Conservation (phyloP, 2,888 invertebrate genomes). For the Drosophila nr. medialis region DNA sequence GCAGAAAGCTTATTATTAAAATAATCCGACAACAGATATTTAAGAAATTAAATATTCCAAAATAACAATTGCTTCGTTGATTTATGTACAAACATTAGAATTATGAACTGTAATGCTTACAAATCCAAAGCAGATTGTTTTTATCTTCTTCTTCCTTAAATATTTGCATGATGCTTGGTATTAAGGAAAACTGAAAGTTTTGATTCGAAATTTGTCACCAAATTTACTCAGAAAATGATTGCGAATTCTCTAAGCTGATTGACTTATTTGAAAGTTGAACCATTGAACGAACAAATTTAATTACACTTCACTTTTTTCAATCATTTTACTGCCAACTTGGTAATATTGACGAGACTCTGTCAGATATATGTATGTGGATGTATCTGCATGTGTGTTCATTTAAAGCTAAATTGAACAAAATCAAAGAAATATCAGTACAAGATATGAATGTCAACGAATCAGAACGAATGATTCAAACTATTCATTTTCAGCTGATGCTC, state of each 20-base stretch:
- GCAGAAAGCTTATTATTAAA: conserved; percentile 1
- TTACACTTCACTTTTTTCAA: not conserved
- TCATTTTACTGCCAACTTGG: not conserved
- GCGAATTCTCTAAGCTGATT: not conserved
- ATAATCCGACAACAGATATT: not conserved
- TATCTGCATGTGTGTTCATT: not conserved
- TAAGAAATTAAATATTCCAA: not conserved
- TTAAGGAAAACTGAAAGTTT: not conserved
- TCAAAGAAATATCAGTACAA: not conserved
- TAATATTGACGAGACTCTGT: not conserved
- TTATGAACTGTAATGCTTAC: not conserved
- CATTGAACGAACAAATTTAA: not conserved
- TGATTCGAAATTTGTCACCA: not conserved
- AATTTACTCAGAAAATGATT: not conserved
- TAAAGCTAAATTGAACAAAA: not conserved
- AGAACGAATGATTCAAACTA: conserved; percentile 12
- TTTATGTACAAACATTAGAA: not conserved
- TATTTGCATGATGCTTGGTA: not conserved
- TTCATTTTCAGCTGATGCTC: conserved; percentile 21
- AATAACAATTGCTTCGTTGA: not conserved
- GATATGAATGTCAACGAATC: not conserved
- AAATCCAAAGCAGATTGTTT: not conserved
- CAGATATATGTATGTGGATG: not conserved
- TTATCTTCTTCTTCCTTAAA: not conserved
- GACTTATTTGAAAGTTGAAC: not conserved